Base-by-base conservation (phyloP, 2,113 vertebrate genomes). In the Xiphophorus maculatus region DNA sequence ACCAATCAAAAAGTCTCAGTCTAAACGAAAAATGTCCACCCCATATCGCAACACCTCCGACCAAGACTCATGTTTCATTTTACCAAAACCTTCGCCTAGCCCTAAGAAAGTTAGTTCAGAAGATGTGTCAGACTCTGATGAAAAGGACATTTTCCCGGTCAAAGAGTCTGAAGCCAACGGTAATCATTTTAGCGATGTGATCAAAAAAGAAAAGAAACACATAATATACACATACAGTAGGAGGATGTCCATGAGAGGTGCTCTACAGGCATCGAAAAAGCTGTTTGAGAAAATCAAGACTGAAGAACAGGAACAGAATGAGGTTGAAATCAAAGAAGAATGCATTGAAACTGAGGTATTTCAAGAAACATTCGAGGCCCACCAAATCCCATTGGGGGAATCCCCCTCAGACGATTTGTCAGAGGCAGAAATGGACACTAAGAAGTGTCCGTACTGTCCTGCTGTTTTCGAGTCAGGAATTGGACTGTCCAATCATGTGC, bases 391-490 rank as follows among this genome's bases (percentile, higher is more conserved):
- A 28, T 32, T 89, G 62, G 68, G 58, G 3, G 89, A 91, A 30
- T 79, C 91, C 30, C 82, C 82, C 1, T 6, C 69, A 17, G 89
- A 87, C 2, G 91, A 93, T 71, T 64, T 76, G 75, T 85, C 83
- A 37, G 87, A 87, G 19, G 40, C 88, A 28, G 88, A 96, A 4
- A 92, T 94, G 25, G 96, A 97, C 69, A 95, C 93, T 80, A 97
- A 97, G 89, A 96, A 93, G 0, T 98, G 97, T 84, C 97, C 97
- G 4, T 98, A 98, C 77, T 97, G 97, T 91, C 96, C 97, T 80
- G 96, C 96, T 76, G 93, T 96, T 51, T 98, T 98, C 94, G 96
- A 98, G 93, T 97, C 97, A 42, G 97, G 97, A 84, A 96, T 98
- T 90, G 96, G 96, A 61, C 93, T 98, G 89, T 98, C 96, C 82